Conservation (phyloP, 37 sponge, comb jelly and placozoan genomes). For the Amphimedon queenslandica region DNA sequence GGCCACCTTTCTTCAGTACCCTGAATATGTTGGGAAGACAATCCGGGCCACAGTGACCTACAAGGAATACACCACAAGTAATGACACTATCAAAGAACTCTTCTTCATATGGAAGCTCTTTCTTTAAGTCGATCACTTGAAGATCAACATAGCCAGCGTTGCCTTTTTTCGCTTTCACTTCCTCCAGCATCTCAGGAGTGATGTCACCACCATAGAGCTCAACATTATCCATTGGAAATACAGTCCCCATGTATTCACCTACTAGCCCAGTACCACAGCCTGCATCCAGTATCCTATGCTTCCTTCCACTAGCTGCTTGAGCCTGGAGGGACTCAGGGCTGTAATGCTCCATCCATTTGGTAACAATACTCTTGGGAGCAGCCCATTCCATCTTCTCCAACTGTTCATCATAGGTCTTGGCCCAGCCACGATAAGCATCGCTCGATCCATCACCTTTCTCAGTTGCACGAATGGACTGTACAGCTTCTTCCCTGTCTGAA, state of each 20-base stretch:
- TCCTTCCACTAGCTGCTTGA: not conserved
- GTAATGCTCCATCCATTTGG: not conserved
- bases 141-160: not conserved
- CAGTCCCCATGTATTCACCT: not conserved
- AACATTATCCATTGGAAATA: not conserved
- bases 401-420: too few species aligned
- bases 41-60: not conserved
- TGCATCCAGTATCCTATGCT: not conserved
- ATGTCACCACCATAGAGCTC: not conserved
- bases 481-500: too few species aligned
- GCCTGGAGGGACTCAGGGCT: too few species aligned
- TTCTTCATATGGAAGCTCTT: not conserved
- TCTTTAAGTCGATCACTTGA: not conserved
- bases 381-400: too few species aligned
- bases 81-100: not conserved
- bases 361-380: not conserved
- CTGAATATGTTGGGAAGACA: not conserved
- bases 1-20: not conserved
- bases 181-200: not conserved
- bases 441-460: too few species aligned
- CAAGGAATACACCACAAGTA: not conserved
- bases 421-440: too few species aligned
- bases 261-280: not conserved
- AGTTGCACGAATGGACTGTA: too few species aligned
- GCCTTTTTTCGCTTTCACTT: not conserved